Evolutionary conservation across 2,113 vertebrate species (phyloP).

Genomic region (Antechinus flavipes): DNA sequence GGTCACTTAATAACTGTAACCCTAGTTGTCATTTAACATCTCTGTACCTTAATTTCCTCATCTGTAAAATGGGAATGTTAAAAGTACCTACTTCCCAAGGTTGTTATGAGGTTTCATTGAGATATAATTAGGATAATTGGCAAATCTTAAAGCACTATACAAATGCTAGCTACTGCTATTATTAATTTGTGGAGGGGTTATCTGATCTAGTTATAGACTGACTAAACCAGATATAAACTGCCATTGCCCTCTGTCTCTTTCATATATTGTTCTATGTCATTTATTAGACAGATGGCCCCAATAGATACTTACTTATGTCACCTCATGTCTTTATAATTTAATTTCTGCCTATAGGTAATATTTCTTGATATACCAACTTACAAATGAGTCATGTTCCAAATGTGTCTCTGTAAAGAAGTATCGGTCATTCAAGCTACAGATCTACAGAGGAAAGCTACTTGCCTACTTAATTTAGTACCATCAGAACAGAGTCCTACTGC

Average conservation of each 20-base stretch:
- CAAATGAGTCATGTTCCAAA: constrained; percentile 13
- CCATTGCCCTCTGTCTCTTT: neutral
- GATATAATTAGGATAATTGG: neutral
- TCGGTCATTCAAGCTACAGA: neutral
- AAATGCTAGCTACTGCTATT: neutral
- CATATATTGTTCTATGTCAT: neutral
- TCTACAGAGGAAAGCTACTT: neutral
- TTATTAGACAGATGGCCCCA: neutral
- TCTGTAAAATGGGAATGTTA: neutral
- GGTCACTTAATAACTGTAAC: neutral
- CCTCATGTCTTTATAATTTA: neutral
- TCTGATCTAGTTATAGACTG: neutral
- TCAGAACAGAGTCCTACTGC: neutral
- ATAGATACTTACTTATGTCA: neutral
- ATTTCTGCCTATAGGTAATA: neutral
- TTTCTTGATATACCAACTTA: constrained; percentile 3
- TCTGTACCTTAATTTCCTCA: neutral
- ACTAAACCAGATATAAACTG: neutral
- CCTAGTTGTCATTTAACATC: neutral
- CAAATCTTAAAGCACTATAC: neutral
- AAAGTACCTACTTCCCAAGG: neutral
- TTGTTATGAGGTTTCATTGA: neutral
- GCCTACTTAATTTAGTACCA: neutral
- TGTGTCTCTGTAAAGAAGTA: neutral
- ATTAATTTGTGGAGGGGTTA: neutral